These are phyloP conservation scores for Hiodon alosoides DNA, from an alignment of 2,113 vertebrate species.

Conservation along the genomic window DNA sequence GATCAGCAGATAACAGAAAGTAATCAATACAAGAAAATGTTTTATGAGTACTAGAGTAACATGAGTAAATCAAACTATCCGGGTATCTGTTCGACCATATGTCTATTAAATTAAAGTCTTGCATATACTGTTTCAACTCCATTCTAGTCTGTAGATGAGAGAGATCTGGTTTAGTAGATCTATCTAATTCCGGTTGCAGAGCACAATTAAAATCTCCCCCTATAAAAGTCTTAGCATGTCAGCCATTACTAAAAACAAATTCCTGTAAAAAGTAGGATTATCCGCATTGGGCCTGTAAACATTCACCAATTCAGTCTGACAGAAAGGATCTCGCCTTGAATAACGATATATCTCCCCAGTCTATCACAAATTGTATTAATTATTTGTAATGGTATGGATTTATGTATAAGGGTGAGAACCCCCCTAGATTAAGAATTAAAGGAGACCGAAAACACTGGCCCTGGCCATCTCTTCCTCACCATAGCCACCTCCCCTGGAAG, in stretches of 20 bases:
- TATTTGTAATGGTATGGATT: constrained; percentile 15
- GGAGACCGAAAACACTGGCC: constrained; percentile 17
- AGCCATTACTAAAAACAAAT: constrained; percentile 1
- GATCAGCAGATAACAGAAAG: constrained; percentile 13
- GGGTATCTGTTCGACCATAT: neutral
- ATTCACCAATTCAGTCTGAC: neutral
- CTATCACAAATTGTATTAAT: neutral
- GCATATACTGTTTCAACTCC: neutral
- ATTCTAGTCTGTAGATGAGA: neutral
- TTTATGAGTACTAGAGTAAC: constrained; percentile 17
- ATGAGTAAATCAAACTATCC: constrained; percentile 5
- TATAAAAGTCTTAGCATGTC: neutral
- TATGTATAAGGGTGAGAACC: constrained; percentile 6
- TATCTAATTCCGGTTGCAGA: neutral
- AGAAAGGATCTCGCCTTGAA: neutral
- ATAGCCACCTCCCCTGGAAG: neutral
- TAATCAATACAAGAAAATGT: constrained; percentile 14
- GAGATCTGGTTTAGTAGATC: neutral
- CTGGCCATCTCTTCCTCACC: constrained; percentile 17
- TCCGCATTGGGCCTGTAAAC: neutral
- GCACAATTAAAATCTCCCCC: constrained; percentile 11
- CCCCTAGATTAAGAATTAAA: constrained; percentile 20
- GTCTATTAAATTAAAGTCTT: constrained; percentile 10
- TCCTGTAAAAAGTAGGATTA: neutral
- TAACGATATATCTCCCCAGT: constrained; percentile 7